Evolutionary conservation across 2,888 invertebrate species (phyloP).

Genomic region (Hirtodrosophila cameraria): DNA sequence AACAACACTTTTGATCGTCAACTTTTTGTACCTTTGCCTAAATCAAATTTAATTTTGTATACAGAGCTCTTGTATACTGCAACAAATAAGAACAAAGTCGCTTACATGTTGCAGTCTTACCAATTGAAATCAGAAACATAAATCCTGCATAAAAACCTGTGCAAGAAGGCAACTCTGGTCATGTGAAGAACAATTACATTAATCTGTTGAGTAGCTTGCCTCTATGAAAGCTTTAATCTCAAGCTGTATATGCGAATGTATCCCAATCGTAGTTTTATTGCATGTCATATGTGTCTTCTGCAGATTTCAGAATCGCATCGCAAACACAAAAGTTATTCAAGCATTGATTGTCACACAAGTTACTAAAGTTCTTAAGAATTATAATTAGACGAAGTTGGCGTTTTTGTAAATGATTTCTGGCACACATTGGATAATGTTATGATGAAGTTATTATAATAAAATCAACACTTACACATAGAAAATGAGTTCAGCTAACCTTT

Average conservation of each 20-base stretch:
- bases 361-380: too few relatives aligned
- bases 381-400: conserved; percentile 1
- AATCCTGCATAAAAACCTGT: too few relatives aligned
- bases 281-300: too few relatives aligned
- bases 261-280: background rate
- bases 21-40: conserved; percentile 13
- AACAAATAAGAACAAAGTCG: conserved; percentile 5
- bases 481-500: background rate
- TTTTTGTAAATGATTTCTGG: conserved; percentile 25
- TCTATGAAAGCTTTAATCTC: too few relatives aligned
- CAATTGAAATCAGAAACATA: background rate
- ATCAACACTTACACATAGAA: conserved; percentile 24
- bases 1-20: conserved; percentile 24
- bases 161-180: too few relatives aligned
- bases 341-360: too few relatives aligned
- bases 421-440: conserved; percentile 2
- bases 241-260: too few relatives aligned
- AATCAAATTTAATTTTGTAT: conserved; percentile 46
- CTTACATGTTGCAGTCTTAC: background rate
- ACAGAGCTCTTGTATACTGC: conserved; percentile 4
- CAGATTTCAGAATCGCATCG: too few relatives aligned
- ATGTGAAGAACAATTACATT: too few relatives aligned
- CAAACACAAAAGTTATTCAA: too few relatives aligned
- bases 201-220: too few relatives aligned
- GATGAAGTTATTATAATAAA: conserved; percentile 18